Conservation (phyloP, 2,797 vertebrate species). For the Clarias laeviceps region DNA sequence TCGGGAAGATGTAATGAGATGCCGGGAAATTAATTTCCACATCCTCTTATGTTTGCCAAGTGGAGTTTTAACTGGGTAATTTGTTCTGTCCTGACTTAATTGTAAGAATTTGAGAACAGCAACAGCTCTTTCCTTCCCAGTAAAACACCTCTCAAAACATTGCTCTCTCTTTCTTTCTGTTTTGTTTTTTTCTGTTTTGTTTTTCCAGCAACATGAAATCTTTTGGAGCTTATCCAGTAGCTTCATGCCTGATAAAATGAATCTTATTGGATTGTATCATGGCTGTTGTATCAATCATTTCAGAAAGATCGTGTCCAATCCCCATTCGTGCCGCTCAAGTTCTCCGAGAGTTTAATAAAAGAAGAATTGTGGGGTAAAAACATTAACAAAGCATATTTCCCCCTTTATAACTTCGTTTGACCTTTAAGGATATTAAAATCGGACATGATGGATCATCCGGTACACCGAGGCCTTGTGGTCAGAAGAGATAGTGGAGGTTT, state of each 20-base stretch:
- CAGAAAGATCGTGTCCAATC: conserved; percentile 59
- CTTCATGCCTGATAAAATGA: conserved; percentile 56
- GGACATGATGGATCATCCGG: conserved; percentile 69
- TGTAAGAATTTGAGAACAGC: conserved; percentile 17
- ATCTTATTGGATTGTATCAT: conserved; percentile 58
- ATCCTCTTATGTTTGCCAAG: conserved; percentile 56
- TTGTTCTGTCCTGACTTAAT: conserved; percentile 58
- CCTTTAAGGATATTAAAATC: conserved; percentile 74
- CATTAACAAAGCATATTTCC: conserved; percentile 72
- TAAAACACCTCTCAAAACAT: neutral
- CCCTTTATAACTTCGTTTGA: conserved; percentile 70
- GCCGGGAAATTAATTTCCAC: conserved; percentile 57
- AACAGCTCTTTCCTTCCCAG: neutral
- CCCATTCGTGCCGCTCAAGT: conserved; percentile 47
- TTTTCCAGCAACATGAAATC: neutral
- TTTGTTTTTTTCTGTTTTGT: neutral
- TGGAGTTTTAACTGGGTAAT: conserved; percentile 55
- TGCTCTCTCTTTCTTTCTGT: conserved; percentile 1
- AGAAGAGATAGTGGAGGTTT: conserved; percentile 58
- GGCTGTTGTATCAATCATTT: conserved; percentile 68
- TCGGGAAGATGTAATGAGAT: conserved; percentile 54
- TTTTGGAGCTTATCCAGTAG: conserved; percentile 41
- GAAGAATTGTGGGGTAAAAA: conserved; percentile 55
- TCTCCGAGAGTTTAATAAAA: conserved; percentile 60
- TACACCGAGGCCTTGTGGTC: conserved; percentile 59